Evolutionary conservation across 2,888 invertebrate genomes (phyloP).

Genomic region (Athetis lepigone): DNA sequence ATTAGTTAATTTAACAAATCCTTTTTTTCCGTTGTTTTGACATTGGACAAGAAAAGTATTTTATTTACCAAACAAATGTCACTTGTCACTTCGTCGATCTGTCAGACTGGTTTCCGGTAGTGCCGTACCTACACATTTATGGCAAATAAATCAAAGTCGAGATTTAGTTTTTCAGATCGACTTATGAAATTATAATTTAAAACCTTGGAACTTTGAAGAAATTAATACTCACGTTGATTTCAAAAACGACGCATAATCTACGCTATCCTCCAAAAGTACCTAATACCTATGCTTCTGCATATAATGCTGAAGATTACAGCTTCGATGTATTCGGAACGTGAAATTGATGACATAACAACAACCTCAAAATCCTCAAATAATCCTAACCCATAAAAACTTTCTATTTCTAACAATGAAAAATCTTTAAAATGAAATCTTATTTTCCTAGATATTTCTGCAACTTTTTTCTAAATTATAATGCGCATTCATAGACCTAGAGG

Average conservation of each 20-base stretch:
- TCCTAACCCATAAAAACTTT: slow-evolving; percentile 35
- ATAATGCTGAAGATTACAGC: not conserved
- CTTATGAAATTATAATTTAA: too few species aligned
- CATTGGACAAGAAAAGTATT: not conserved
- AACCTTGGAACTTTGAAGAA: too few species aligned
- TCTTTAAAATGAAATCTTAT: slow-evolving; percentile 20
- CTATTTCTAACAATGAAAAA: slow-evolving; percentile 3
- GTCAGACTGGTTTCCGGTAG: not conserved
- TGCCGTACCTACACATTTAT: not conserved
- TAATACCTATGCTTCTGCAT: not conserved
- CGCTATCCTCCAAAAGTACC: too few species aligned
- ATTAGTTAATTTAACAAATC: too few species aligned
- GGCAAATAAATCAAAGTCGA: not conserved
- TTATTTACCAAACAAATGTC: slow-evolving; percentile 33
- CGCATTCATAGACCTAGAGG: slow-evolving; percentile 82
- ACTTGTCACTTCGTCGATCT: too few species aligned
- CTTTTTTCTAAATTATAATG: slow-evolving; percentile 72
- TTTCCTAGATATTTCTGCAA: not conserved
- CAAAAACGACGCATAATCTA: too few species aligned
- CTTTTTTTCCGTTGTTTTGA: slow-evolving; percentile 22
- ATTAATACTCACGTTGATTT: too few species aligned
- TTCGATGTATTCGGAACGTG: slow-evolving; percentile 11
- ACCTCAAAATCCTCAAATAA: not conserved
- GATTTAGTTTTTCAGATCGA: not conserved
- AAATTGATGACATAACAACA: slow-evolving; percentile 32